Percentiles rank a stretch among this genome's conserved stretches.
These are phyloP conservation scores for Penaeus vannamei DNA, from an alignment of 1,140 invertebrate genomes.

Conservation along the genomic window DNA sequence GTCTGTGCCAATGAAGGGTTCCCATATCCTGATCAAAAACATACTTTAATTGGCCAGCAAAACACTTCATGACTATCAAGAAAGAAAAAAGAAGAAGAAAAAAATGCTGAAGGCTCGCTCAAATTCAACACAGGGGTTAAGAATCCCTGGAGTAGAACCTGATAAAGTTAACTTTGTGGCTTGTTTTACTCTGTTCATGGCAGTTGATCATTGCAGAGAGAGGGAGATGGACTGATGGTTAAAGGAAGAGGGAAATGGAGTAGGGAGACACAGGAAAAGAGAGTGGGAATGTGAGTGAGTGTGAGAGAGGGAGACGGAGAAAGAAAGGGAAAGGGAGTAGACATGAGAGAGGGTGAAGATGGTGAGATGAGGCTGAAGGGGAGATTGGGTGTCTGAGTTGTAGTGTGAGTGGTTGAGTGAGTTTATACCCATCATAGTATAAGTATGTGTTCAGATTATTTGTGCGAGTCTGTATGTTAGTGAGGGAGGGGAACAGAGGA, in stretches of 20 bases:
- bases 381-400: neutral
- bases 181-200: neutral
- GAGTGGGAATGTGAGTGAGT: neutral
- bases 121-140: too few relatives aligned
- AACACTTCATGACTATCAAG: too few relatives aligned
- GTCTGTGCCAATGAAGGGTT: too few relatives aligned
- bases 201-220: neutral
- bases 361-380: neutral
- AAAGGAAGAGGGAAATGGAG: neutral
- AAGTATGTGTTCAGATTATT: too few relatives aligned
- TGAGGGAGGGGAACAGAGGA: slow-evolving; percentile 1
- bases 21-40: too few relatives aligned
- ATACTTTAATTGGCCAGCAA: too few relatives aligned
- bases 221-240: slow-evolving; percentile 1
- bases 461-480: too few relatives aligned
- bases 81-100: too few relatives aligned
- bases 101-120: too few relatives aligned
- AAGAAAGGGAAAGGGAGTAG: neutral
- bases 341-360: neutral
- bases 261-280: neutral
- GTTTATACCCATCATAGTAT: neutral
- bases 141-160: slow-evolving; percentile 38
- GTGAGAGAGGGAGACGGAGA: neutral
- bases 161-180: neutral
- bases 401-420: neutral